A percentile compares a stretch with the other conserved stretches of the same genome.
Conservation (phyloP, 2,888 invertebrate genomes). For the Neria commutata region DNA sequence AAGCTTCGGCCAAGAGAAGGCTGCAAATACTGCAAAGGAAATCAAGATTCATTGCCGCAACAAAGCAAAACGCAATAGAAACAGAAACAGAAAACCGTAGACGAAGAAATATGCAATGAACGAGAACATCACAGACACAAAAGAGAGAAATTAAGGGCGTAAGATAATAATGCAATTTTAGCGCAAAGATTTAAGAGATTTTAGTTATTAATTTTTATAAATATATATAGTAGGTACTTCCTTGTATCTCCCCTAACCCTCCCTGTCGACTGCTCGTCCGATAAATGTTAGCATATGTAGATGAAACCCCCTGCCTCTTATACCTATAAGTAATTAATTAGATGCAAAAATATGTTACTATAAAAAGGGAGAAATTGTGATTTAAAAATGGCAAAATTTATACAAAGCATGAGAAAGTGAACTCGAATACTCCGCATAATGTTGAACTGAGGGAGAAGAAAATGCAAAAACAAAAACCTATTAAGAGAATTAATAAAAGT, state of each 20-base stretch:
- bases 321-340: neutral
- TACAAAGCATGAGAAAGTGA: too few species aligned
- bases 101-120: constrained; percentile 3
- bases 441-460: too few species aligned
- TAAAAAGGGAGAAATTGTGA: constrained; percentile 4
- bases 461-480: neutral
- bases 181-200: neutral
- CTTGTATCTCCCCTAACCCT: too few species aligned
- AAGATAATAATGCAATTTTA: neutral
- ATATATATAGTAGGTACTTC: constrained; percentile 8
- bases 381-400: too few species aligned
- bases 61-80: too few species aligned
- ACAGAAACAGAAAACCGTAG: neutral
- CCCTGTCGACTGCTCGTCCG: too few species aligned
- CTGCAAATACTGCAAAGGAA: constrained; percentile 5
- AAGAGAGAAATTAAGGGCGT: neutral
- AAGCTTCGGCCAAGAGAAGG: constrained; percentile 5
- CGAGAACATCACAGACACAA: constrained; percentile 6
- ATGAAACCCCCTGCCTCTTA: neutral
- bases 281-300: constrained; percentile 23
- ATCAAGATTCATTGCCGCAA: neutral
- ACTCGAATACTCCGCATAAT: too few species aligned
- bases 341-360: constrained; percentile 19
- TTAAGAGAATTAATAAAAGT: constrained; percentile 5
- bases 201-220: neutral